Evolutionary conservation across 2,888 invertebrate species (phyloP), one percentile per base, ranked within the genome.

Genomic region (Teleiodes luculella): DNA sequence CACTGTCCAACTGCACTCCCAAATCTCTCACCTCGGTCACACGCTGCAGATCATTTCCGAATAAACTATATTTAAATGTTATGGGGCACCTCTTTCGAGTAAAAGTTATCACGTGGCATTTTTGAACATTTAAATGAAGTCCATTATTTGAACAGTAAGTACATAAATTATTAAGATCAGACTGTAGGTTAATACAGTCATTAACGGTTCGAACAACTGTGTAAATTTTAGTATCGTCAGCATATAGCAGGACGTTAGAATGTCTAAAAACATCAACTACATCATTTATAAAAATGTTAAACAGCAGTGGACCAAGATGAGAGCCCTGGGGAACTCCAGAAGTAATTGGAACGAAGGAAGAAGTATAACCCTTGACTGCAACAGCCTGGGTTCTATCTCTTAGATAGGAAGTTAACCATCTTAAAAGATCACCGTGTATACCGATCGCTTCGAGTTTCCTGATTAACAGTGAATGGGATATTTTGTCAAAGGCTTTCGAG

Each of bases 401-500:
- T 5, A 59, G 30, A 11, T 55, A 53, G 5, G 51, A 57, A 1
- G 46, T 46, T 5, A 56, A 35, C 61, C 61, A 59, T n/a, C 58
- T 46, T 11, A 59, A 52, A 6, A 61, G 20, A 18, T 56, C 52
- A 8, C 60, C 57, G 20, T 57, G 52, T 18, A 60, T 53, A 46
- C 57, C 57, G 16, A 53, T 33, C 1, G 47, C 13, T 8, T 47
- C 43, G 1, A 57, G 35, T 41, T 60, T 57, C 3, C 16, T 10
- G 8, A 55, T 28, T 16, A 60, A 52, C 8, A 55, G 8, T 10
- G 16, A 36, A 39, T 54, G 51, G 24, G 8, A 50, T 24, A 53
- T 55, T 55, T 59, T 60, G 36, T 59, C 60, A 56, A 63, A 63
- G 0, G 58, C 57, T 51, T 61, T 63, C 6, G 57, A 56, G 20